Base-by-base conservation (phyloP, 2,888 invertebrate genomes). In the Mesorhabditis spiculigera region DNA sequence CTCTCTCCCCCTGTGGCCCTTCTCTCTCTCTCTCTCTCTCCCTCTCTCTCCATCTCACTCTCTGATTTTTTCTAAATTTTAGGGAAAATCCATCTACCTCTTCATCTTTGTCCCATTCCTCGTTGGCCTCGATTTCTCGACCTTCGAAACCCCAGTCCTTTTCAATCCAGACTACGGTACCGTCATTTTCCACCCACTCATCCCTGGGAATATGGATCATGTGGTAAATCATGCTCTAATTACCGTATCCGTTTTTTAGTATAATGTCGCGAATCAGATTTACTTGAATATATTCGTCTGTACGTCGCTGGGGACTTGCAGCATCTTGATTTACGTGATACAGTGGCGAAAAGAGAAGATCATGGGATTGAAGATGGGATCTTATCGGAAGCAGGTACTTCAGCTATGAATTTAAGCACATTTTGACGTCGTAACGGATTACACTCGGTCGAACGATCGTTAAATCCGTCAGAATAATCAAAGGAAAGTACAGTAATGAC, bases 341-440 rank as follows among this genome's bases (percentile, higher is more conserved):
- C 58, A 50, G 58, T 50, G 58, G 58, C 58, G 58, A 50, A 50
- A 50, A n/a, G 58, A 50, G 58, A 50, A 50, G n/a, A 50, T 50
- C 58, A 13, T 13, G 8, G 10, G 58, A 50, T 50, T 50, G 58
- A 50, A 50, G n/a, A 50, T 50, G 58, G 58, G 8, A 13, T 50
- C 58, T n/a, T 50, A 50, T n/a, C 8, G n/a, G 58, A 50, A 50
- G n/a, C 8, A 50, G 58, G 58, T 50, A n/a, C 3, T 28, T 28
- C 28, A 28, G 28, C 28, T 3, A 28, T 28, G 28, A 28, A 28
- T 28, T 28, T 28, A 28, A 1, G 28, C 28, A 28, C 28, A 28
- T 28, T 28, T 28, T 28, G 28, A 28, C 28, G 28, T 28, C 28
- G 28, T 28, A 3, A 28, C 28, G 1, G 28, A 3, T 28, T 28